These are phyloP conservation scores for Mus musculus DNA, from an alignment of 2,113 vertebrate species.

Conservation along the genomic window DNA sequence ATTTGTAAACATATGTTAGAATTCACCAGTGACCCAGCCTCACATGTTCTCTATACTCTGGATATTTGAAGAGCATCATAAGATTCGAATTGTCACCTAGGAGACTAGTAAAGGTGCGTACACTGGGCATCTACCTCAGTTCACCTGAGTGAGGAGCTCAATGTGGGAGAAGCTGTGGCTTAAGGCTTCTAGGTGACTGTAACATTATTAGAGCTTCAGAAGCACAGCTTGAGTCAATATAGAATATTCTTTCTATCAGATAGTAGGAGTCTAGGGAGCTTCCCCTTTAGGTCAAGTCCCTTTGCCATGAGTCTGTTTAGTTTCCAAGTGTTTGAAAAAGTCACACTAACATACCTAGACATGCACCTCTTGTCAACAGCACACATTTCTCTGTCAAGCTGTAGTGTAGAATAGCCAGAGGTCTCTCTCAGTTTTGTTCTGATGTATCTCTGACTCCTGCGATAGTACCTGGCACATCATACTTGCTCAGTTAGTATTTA, in stretches of 20 bases:
- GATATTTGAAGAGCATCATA: not conserved
- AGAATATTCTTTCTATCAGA: not conserved
- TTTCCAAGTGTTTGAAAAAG: not conserved
- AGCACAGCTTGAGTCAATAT: not conserved
- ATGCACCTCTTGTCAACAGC: not conserved
- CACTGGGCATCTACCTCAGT: not conserved
- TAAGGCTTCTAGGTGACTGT: not conserved
- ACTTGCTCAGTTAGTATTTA: slow-evolving; percentile 5
- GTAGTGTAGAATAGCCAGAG: not conserved
- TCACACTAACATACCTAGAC: not conserved
- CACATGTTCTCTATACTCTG: not conserved
- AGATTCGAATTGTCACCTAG: not conserved
- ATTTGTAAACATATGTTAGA: not conserved
- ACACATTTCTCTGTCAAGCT: not conserved
- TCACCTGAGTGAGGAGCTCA: not conserved
- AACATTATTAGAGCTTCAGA: not conserved
- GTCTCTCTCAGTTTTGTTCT: not conserved
- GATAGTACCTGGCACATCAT: not conserved
- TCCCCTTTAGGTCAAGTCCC: not conserved
- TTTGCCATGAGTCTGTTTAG: not conserved
- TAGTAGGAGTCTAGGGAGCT: not conserved
- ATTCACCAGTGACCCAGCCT: not conserved
- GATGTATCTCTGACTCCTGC: not conserved
- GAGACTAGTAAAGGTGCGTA: not conserved
- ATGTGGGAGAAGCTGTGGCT: not conserved